Evolutionary conservation across 2,888 invertebrate genomes (phyloP), one percentile per base, ranked within the genome.

Genomic region (Augochlorella aurata): DNA sequence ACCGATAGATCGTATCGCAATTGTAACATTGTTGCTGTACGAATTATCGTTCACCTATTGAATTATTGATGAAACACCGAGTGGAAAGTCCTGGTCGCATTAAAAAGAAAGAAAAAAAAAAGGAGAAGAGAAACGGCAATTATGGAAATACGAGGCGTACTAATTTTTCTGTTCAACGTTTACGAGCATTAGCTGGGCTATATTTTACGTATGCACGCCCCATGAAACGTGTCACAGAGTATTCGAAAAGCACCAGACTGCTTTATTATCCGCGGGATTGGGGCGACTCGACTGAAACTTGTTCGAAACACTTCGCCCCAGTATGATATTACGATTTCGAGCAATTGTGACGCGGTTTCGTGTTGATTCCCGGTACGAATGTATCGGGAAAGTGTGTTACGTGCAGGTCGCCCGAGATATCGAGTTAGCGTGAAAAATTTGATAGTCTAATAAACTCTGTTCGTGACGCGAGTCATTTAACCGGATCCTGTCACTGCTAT

Each of bases 21-120:
- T 44, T 61, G 24, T 61, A 58, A 0, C 66, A 10, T 4, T 52
- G n/a, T 21, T 21, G 65, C 18, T n/a, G 18, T 47, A 49, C n/a
- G 38, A 38, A 68, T 50, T 65, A 63, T 47, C n/a, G 16, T 63
- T 52, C 5, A 24, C 10, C 24, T 38, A 58, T 44, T 54, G 44
- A 77, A 71, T 79, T 79, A 69, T 80, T 69, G 21, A 80, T 80
- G 45, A 58, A 16, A 21, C 3, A 38, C 29, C 14, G 52, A 5
- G 8, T n/a, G 12, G 50, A 16, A 24, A 16, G 21, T 24, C 16
- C 1, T 7, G 12, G 29, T 7, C 49, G 24, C 21, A 29, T 1
- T 24, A 1, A 24, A 72, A 8, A 63, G 44, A n/a, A 18, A 14
- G 10, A 16, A 29, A 61, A n/a, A 14, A 3, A 8, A 21, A 14